Base-by-base conservation (phyloP, 2,113 vertebrate species). In the Antechinus stuartii region DNA sequence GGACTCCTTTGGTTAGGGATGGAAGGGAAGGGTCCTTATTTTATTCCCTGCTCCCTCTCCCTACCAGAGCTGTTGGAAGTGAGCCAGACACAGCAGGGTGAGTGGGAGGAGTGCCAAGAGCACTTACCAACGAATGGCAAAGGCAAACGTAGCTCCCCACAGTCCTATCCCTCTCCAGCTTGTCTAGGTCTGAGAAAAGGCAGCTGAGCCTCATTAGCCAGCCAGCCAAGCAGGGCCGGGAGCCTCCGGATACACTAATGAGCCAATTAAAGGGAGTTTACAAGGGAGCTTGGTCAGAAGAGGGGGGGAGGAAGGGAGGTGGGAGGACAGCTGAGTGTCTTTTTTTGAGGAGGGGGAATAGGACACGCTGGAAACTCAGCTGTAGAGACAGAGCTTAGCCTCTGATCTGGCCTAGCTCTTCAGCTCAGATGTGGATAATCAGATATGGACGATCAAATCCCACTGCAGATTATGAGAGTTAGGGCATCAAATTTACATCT, bases 181-280 rank as follows among this genome's bases (percentile, higher is more conserved):
- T 56, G 92, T 68, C 94, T 93, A 94, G 92, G 76, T 94, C 46
- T 57, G 10, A 96, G 93, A 55, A 91, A 95, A 96, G 91, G 97
- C 98, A 97, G 89, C 91, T 94, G 97, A 96, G 92, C 12, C 94
- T 94, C 96, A 96, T 98, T 98, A 96, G 93, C 19, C 91, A 93
- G 14, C 68, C 96, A 98, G 97, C 95, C 92, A 95, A 84, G 68
- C 96, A 95, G 97, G 97, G 96, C 84, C 89, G 16, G 68, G 68
- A 84, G 68, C 68, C 68, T 84, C 97, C 92, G 95, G 96, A 97
- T 97, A 95, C 96, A 95, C 95, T 96, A 84, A 84, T 84, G 54
- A 97, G 96, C 95, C 95, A 95, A 92, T 97, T 97, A 97, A 96
- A 92, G 96, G 92, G 92, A 90, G 90, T 91, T 97, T 47, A 26